Evolutionary conservation across 2,888 invertebrate genomes (phyloP).

Genomic region (Dryomyza anilis): DNA sequence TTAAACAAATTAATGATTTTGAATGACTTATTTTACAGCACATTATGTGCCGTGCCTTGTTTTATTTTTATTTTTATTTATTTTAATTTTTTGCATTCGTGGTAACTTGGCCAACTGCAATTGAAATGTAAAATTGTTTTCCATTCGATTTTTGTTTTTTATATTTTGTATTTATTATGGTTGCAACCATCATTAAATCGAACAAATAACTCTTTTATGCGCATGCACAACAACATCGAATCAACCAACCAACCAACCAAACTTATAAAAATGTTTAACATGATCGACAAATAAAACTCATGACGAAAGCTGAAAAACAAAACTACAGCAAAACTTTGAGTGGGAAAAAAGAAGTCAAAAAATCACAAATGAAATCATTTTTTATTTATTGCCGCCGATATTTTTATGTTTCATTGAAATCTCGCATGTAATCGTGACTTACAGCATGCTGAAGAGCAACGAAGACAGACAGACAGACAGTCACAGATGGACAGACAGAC

Average conservation of each 20-base stretch:
- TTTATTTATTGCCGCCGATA: conserved; percentile 46
- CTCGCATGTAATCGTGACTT: conserved; percentile 38
- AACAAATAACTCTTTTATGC: conserved; percentile 21
- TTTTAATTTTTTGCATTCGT: not conserved
- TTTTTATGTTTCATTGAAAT: conserved; percentile 46
- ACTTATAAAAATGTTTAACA: conserved; percentile 23
- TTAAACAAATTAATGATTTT: too few species aligned
- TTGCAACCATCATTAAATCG: conserved; percentile 4
- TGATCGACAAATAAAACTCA: conserved; percentile 1
- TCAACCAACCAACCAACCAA: conserved; percentile 9
- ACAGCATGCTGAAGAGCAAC: conserved; percentile 17
- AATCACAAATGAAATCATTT: conserved; percentile 38
- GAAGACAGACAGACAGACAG: conserved; percentile 26
- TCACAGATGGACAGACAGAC: not conserved
- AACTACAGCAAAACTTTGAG: too few species aligned
- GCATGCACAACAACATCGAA: conserved; percentile 11
- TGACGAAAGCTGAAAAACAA: too few species aligned
- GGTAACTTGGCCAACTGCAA: not conserved
- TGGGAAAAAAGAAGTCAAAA: not conserved
- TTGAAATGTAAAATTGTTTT: conserved; percentile 2
- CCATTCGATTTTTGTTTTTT: not conserved
- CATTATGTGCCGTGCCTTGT: too few species aligned
- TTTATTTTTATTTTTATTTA: too few species aligned
- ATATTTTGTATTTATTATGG: too few species aligned
- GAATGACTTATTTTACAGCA: too few species aligned